phyloP scores from a whole-genome alignment of 2,113 vertebrate genomes.

The Rhea pennata region DNA sequence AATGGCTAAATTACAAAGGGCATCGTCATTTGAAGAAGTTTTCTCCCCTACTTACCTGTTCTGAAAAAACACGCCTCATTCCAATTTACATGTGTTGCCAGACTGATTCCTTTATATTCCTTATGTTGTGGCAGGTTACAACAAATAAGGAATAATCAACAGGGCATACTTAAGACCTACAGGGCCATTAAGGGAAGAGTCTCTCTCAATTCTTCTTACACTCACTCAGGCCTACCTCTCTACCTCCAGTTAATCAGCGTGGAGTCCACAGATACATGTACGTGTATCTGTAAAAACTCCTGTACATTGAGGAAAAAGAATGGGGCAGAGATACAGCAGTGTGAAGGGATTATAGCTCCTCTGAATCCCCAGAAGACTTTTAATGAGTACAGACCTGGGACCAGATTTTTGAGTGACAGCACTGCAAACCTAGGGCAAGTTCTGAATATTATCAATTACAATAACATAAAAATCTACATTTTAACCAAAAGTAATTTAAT shows the following conservation, averaged over 20 bases:
- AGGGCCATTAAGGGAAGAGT: not conserved
- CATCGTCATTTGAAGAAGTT: not conserved
- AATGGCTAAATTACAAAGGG: not conserved
- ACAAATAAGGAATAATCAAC: conserved; percentile 28
- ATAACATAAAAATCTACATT: conserved; percentile 17
- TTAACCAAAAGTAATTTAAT: conserved; percentile 27
- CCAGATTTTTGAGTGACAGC: conserved; percentile 26
- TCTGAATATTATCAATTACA: conserved; percentile 30
- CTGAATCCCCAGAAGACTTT: conserved; percentile 23
- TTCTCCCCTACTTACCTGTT: not conserved
- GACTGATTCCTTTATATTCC: conserved; percentile 42
- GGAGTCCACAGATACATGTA: not conserved
- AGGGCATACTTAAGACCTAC: conserved; percentile 17
- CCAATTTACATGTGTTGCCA: conserved; percentile 9
- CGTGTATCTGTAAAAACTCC: not conserved
- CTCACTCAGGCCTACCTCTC: conserved; percentile 31
- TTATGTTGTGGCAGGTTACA: conserved; percentile 35
- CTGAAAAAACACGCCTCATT: conserved; percentile 16
- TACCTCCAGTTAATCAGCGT: not conserved
- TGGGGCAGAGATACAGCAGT: not conserved
- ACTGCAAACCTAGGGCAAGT: conserved; percentile 6
- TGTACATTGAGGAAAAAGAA: conserved; percentile 1
- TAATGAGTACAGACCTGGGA: not conserved
- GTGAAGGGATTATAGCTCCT: conserved; percentile 14
- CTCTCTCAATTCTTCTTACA: conserved; percentile 4